Evolutionary conservation across 2,113 vertebrate genomes (phyloP), one percentile per base, ranked within the genome.

Genomic region (Sterna hirundo): DNA sequence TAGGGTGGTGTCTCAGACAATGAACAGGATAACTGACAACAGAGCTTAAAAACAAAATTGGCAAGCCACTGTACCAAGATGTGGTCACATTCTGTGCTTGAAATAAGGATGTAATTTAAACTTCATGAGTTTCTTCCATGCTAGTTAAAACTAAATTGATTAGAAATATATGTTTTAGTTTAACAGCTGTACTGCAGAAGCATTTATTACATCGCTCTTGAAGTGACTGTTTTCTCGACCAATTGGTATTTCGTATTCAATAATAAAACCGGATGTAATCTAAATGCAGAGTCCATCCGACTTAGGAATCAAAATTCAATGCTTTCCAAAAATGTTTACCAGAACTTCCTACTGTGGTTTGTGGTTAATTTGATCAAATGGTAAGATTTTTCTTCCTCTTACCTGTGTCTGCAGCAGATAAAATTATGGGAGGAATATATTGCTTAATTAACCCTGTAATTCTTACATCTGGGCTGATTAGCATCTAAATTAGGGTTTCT

Each of bases 361-460:
- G 78, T 94, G 80, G 89, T 55, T 97, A 79, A 97, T 96, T 96
- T 94, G 93, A 95, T 98, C 79, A 81, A 95, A 96, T 66, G 49
- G 58, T 54, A 89, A 58, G 76, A 96, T 58, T 94, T 83, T 95
- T 86, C 76, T 36, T 91, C 54, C 64, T 86, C 34, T 94, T 13
- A 86, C 93, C 93, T 85, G 81, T 97, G 94, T 96, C 93, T 94
- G 44, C 71, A 82, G 62, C 83, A 94, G 96, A 97, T 96, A 97
- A 97, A 95, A 94, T 65, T 91, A 83, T 96, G 69, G 94, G 74
- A 97, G 93, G 88, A 88, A 30, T 44, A 65, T n/a, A 88, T 93
- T 95, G 90, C 88, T 96, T 97, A 97, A 97, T 98, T 98, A 98
- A 97, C 95, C 92, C 97, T 85, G 72, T 95, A 94, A 97, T 97